Percentiles rank a stretch among this genome's conserved stretches.
Conservation (phyloP, 2,113 vertebrate species). For the Emydura subglobosa region DNA sequence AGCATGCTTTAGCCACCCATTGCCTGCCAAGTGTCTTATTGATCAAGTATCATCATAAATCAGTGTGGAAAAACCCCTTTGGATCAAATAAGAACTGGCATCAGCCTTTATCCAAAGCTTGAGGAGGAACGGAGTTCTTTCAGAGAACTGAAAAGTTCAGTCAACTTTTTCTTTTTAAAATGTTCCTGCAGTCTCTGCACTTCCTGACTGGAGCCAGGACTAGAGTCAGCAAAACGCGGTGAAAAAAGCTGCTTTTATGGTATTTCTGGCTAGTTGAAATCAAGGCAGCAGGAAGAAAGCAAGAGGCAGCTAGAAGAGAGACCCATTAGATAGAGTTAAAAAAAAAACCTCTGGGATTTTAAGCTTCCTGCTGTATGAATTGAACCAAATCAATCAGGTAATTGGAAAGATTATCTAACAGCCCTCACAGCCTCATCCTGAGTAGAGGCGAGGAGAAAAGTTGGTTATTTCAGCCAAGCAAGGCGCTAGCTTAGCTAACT, state of each 20-base stretch:
- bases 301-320: neutral
- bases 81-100: neutral
- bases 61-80: neutral
- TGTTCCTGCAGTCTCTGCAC: neutral
- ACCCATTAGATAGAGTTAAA: neutral
- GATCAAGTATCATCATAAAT: neutral
- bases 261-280: neutral
- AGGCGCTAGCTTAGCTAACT: conserved; percentile 2
- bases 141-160: neutral
- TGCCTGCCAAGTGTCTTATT: neutral
- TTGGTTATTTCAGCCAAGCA: conserved; percentile 14
- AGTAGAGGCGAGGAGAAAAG: conserved; percentile 11
- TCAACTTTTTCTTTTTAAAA: neutral
- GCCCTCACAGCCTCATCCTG: neutral
- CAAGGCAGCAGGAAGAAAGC: neutral
- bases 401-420: neutral
- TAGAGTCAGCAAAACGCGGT: neutral
- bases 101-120: neutral
- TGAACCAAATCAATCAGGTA: neutral
- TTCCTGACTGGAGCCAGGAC: neutral
- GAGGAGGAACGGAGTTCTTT: neutral
- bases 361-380: neutral
- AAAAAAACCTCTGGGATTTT: neutral
- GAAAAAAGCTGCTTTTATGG: neutral
- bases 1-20: neutral